phyloP scores from a whole-genome alignment of 1,140 invertebrate species.

The Leptinotarsa lineolata region DNA sequence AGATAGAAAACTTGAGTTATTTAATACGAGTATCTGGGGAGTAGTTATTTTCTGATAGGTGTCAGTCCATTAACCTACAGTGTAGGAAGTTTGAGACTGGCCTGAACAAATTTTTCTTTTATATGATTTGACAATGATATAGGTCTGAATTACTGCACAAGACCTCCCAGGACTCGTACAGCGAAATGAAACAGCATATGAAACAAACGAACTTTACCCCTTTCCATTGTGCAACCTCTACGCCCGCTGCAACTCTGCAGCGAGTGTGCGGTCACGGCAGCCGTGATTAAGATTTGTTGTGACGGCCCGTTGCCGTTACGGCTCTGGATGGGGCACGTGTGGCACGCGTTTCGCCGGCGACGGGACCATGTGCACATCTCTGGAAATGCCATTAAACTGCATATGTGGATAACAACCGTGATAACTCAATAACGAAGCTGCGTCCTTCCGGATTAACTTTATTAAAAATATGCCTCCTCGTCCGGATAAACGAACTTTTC shows the following conservation, averaged over 20 bases:
- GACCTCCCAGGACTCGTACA: too few relatives aligned
- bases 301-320: constrained; percentile 10
- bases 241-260: background rate
- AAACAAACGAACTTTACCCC: background rate
- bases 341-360: constrained; percentile 18
- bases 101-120: too few relatives aligned
- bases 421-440: constrained; percentile 24
- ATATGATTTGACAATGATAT: too few relatives aligned
- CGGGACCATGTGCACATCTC: constrained; percentile 18
- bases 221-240: background rate
- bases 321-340: constrained; percentile 13
- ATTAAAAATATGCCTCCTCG: constrained; percentile 23
- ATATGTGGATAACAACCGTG: constrained; percentile 25
- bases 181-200: too few relatives aligned
- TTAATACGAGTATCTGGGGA: too few relatives aligned
- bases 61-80: too few relatives aligned
- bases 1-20: too few relatives aligned
- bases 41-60: too few relatives aligned
- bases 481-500: background rate
- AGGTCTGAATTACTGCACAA: too few relatives aligned
- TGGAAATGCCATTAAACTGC: constrained; percentile 28
- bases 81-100: too few relatives aligned
- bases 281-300: constrained; percentile 16
- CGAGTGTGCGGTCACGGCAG: background rate
- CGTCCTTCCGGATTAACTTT: constrained; percentile 21